Percentiles rank a stretch among this genome's conserved stretches.
phyloP scores from a whole-genome alignment of 2,797 vertebrate species.

The Percopsis omiscomaycus region DNA sequence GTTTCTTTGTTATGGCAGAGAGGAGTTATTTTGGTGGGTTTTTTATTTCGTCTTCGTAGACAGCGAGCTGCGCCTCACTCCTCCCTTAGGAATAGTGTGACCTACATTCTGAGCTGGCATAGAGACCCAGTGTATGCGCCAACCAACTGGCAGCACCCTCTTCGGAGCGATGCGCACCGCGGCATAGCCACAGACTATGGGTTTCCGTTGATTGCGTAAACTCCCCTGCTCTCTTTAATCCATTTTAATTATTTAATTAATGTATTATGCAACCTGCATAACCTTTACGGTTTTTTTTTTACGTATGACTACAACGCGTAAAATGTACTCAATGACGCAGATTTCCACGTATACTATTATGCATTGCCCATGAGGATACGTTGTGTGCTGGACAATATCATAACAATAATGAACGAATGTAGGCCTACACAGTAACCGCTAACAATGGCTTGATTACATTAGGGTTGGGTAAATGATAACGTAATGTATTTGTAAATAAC shows the following conservation, averaged over 20 bases:
- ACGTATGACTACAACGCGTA: background rate
- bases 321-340: background rate
- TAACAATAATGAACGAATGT: background rate
- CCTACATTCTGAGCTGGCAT: conserved; percentile 78
- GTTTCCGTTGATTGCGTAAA: conserved; percentile 75
- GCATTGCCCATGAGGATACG: background rate
- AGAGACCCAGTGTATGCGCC: conserved; percentile 57
- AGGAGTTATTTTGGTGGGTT: conserved; percentile 60
- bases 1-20: conserved; percentile 62
- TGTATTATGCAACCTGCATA: conserved; percentile 55
- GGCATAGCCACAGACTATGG: conserved; percentile 47
- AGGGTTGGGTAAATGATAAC: background rate
- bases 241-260: conserved; percentile 61
- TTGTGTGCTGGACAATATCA: background rate
- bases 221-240: conserved; percentile 45
- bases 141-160: conserved; percentile 57
- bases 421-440: too few relatives aligned
- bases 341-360: background rate
- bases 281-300: conserved; percentile 1
- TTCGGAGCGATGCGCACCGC: conserved; percentile 34
- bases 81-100: conserved; percentile 65
- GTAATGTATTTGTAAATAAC: background rate
- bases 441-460: background rate
- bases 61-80: conserved; percentile 28
- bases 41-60: conserved; percentile 49